Base-by-base conservation (phyloP, 2,113 vertebrate species). In the Isichthys henryi region DNA sequence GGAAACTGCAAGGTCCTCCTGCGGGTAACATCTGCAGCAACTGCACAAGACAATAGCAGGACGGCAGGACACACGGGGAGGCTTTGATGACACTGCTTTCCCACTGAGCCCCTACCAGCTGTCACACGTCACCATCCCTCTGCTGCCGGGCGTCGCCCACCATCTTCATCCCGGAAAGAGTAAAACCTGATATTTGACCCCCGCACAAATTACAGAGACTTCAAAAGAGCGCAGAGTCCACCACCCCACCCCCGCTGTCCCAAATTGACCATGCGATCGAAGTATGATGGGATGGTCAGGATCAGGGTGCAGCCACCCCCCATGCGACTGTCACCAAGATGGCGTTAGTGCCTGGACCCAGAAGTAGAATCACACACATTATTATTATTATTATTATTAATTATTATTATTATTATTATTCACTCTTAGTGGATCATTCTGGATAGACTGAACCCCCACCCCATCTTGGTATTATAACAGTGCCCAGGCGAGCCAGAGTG, bases 191-290 rank as follows among this genome's bases (percentile, higher is more conserved):
- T 19, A 58, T 52, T 90, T 90, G 84, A 91, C 62, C 62, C 90
- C 43, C 48, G 50, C 74, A 53, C 35, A 89, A 89, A 90, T 88
- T 85, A 74, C 58, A 52, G 46, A 90, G 87, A 89, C 43, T 23
- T 84, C 88, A 90, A 91, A 89, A 70, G 8, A 27, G 3, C 17
- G 27, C 66, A 39, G 58, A 15, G n/a, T 86, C 43, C 84, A 23
- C 48, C 50, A 13, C 56, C 27, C 2, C 5, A 7, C 66, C 31
- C 83, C 66, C 83, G 31, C 80, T 1, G 0, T 56, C 50, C 27
- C 66, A 13, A 70, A 56, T 74, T 46, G 5, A 85, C 62, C 88
- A 45, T 3, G 35, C 80, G 19, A 89, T 77, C 70, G 52, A 87
- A 88, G 53, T 17, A 53, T 8, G 39, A 5, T 46, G 46, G 49